A percentile compares a stretch with the other conserved stretches of the same genome.
These are phyloP conservation scores for Macrochelys suwanniensis DNA, from an alignment of 2,797 vertebrate species.

Conservation along the genomic window DNA sequence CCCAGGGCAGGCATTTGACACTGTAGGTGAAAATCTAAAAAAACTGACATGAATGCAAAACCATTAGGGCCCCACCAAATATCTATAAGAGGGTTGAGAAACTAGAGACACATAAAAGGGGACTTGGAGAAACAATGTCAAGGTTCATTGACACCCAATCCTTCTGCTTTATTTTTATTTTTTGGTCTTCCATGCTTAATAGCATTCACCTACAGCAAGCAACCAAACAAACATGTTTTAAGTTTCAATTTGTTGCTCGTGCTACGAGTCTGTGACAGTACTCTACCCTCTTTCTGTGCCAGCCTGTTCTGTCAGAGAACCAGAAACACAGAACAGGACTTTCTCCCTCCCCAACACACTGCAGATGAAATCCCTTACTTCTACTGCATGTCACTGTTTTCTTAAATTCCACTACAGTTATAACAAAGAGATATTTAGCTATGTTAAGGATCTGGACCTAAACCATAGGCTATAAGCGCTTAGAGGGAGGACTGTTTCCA, in stretches of 20 bases:
- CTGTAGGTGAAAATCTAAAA: rapidly evolving
- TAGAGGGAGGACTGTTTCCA: neutral
- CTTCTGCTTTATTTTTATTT: neutral
- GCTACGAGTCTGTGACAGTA: neutral
- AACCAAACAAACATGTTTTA: neutral
- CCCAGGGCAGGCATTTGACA: neutral
- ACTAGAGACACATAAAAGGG: neutral
- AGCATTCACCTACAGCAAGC: neutral
- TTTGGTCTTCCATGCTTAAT: neutral
- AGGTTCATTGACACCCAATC: neutral
- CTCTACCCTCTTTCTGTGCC: neutral
- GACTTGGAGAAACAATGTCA: neutral
- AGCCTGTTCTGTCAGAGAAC: neutral
- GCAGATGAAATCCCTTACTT: neutral
- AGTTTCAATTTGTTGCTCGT: neutral
- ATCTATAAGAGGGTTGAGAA: neutral
- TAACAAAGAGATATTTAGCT: neutral
- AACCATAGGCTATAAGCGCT: neutral
- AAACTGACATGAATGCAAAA: neutral
- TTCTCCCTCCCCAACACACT: neutral
- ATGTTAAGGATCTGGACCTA: neutral
- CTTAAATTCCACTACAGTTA: neutral
- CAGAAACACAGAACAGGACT: no score
- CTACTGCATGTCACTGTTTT: neutral
- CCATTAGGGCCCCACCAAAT: neutral